Evolutionary conservation across 2,888 invertebrate genomes (phyloP).

Genomic region (Adelognathus sp.): DNA sequence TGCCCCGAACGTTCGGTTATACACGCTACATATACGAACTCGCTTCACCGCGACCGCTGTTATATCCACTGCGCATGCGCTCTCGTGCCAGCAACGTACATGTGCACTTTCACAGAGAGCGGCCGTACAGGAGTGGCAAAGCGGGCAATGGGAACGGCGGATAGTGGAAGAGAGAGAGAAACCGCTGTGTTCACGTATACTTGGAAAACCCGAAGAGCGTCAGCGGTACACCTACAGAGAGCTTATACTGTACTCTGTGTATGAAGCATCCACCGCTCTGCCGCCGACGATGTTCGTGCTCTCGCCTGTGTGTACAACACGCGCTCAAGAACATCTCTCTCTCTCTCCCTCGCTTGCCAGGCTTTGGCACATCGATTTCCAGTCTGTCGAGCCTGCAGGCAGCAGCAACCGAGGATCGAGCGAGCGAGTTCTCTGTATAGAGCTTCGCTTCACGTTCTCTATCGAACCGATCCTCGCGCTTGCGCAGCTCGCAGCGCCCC

Average conservation of each 20-base stretch:
- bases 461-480: constrained; percentile 53
- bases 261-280: background rate
- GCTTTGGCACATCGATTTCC: constrained; percentile 79
- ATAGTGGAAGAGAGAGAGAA: constrained; percentile 25
- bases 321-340: constrained; percentile 58
- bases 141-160: constrained; percentile 13
- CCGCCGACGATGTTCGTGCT: constrained; percentile 39
- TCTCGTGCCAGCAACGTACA: background rate
- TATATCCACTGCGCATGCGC: constrained; percentile 34
- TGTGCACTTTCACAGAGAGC: constrained; percentile 34
- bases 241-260: background rate
- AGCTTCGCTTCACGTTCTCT: constrained; percentile 47
- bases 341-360: constrained; percentile 62
- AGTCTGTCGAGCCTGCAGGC: constrained; percentile 73
- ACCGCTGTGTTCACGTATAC: constrained; percentile 11
- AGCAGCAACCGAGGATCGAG: constrained; percentile 66
- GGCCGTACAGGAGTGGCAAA: constrained; percentile 15
- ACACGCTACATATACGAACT: constrained; percentile 51
- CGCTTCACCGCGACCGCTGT: constrained; percentile 39
- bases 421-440: constrained; percentile 64
- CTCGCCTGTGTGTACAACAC: constrained; percentile 63
- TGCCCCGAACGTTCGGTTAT: constrained; percentile 48
- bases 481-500: constrained; percentile 14
- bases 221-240: constrained; percentile 52
- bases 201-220: constrained; percentile 45